phyloP scores from a whole-genome alignment of 1,140 invertebrate genomes.

The Paraescarpia echinospica region DNA sequence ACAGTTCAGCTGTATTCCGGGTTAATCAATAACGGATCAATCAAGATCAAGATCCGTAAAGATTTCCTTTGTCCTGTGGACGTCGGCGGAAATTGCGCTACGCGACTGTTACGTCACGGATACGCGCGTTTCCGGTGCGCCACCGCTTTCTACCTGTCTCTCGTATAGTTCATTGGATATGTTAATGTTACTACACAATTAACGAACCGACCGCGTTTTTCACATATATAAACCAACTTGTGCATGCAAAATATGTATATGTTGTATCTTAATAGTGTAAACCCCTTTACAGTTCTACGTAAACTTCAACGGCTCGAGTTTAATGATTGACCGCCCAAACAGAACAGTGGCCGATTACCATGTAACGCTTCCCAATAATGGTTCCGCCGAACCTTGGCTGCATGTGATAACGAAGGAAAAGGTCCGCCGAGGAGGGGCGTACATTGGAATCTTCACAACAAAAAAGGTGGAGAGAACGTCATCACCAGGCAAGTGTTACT shows the following conservation, averaged over 20 bases:
- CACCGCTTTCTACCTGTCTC: too few relatives aligned
- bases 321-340: background rate
- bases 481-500: background rate
- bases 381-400: background rate
- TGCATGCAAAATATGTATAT: background rate
- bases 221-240: too few relatives aligned
- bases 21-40: too few relatives aligned
- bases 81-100: too few relatives aligned
- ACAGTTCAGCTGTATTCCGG: too few relatives aligned
- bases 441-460: background rate
- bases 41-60: too few relatives aligned
- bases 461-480: background rate
- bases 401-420: background rate
- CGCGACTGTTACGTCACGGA: too few relatives aligned
- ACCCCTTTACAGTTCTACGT: background rate
- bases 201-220: too few relatives aligned
- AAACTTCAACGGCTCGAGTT: background rate
- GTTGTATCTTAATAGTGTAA: background rate
- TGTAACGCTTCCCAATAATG: background rate
- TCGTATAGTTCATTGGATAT: too few relatives aligned
- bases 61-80: too few relatives aligned
- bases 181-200: too few relatives aligned
- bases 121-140: too few relatives aligned
- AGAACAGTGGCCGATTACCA: background rate
- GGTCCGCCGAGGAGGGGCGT: background rate